Evolutionary conservation across 35 echinoderm and acorn worm species (phyloP).

Genomic region (Ophioderma brevispina): DNA sequence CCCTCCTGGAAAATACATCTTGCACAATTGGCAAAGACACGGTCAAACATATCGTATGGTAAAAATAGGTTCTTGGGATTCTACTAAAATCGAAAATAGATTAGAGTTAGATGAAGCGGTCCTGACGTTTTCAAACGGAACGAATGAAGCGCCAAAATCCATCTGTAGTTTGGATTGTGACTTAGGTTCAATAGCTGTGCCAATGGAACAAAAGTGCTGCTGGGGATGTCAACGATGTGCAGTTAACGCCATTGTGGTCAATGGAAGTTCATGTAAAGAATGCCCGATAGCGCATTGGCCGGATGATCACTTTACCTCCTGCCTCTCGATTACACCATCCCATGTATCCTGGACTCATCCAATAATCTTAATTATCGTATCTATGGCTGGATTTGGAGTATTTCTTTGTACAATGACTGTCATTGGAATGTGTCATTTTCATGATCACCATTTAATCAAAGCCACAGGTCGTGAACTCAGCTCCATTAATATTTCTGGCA

Average conservation of each 20-base stretch:
- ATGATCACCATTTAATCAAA: conserved; percentile 1
- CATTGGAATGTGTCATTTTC: neutral
- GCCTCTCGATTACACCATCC: neutral
- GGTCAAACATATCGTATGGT: neutral
- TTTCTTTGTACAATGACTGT: neutral
- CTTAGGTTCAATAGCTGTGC: neutral
- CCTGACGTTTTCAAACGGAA: too few species aligned
- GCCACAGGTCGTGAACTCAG: conserved; percentile 24
- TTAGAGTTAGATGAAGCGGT: neutral
- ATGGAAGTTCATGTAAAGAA: neutral
- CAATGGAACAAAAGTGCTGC: neutral
- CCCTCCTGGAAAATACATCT: conserved; percentile 12
- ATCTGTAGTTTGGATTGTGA: neutral
- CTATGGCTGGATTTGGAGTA: neutral
- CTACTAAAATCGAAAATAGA: neutral
- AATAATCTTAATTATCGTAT: neutral
- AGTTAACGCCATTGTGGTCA: neutral
- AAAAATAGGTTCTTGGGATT: conserved; percentile 21
- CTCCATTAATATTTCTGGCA: neutral
- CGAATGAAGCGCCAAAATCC: neutral
- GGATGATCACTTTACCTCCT: neutral
- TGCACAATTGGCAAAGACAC: neutral
- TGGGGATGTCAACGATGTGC: conserved; percentile 1
- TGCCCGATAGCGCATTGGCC: neutral
- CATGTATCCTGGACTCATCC: neutral